These are phyloP conservation scores for Lepidurus couesii DNA, from an alignment of 1,140 invertebrate genomes.

Conservation along the genomic window DNA sequence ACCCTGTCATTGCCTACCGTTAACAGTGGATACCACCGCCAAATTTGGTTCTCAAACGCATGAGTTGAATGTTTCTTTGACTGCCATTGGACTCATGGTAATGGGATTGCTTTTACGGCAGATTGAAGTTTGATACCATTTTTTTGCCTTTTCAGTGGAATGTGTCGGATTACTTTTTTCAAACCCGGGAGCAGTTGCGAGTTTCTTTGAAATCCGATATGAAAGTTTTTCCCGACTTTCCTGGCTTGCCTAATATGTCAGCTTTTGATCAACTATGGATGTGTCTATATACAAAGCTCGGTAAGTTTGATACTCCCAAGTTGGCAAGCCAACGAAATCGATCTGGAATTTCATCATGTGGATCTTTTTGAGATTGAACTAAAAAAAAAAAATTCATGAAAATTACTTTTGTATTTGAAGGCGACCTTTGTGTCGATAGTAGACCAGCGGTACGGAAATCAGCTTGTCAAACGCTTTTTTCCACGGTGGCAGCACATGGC, in stretches of 20 bases:
- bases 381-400: neutral
- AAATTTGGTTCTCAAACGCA: slow-evolving; percentile 94
- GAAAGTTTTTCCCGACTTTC: slow-evolving; percentile 72
- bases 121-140: slow-evolving; percentile 25
- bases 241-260: slow-evolving; percentile 73
- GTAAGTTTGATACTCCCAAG: slow-evolving; percentile 44
- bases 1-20: slow-evolving; percentile 76
- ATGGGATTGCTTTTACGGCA: slow-evolving; percentile 1
- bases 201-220: slow-evolving; percentile 61
- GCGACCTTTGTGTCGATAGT: slow-evolving; percentile 89
- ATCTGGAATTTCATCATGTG: neutral
- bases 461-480: slow-evolving; percentile 97
- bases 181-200: slow-evolving; percentile 84
- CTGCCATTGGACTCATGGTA: slow-evolving; percentile 92
- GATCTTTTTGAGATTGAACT: slow-evolving; percentile 22
- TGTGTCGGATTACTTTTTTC: slow-evolving; percentile 92
- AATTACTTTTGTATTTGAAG: slow-evolving; percentile 43
- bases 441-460: slow-evolving; percentile 94
- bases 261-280: slow-evolving; percentile 93
- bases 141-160: slow-evolving; percentile 70
- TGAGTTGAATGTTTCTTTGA: slow-evolving; percentile 97
- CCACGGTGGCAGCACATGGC: slow-evolving; percentile 93
- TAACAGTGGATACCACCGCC: slow-evolving; percentile 88
- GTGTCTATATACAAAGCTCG: slow-evolving; percentile 82
- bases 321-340: slow-evolving; percentile 23